Conservation (phyloP, 64 coral and sea anemone genomes). For the Exaiptasia diaphana region DNA sequence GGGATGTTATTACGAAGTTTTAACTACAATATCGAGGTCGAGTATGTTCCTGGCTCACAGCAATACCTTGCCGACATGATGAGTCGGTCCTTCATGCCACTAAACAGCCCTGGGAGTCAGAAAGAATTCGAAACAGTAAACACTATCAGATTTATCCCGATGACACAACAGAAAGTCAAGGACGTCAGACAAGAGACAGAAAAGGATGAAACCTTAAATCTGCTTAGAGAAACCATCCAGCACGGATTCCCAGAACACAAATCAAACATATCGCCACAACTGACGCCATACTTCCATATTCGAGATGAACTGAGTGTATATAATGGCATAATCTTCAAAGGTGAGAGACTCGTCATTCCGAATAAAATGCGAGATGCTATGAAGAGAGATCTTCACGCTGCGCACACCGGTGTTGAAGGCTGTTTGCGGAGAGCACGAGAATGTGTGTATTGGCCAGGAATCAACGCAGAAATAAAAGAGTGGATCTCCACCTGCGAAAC, state of each 20-base stretch:
- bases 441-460: conserved; percentile 26
- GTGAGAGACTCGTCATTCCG: neutral
- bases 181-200: neutral
- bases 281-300: conserved; percentile 15
- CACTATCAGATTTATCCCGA: neutral
- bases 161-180: neutral
- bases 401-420: conserved; percentile 1
- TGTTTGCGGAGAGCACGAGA: conserved; percentile 10
- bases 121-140: conserved; percentile 8
- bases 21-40: neutral
- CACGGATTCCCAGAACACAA: conserved; percentile 8
- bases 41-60: neutral
- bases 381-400: neutral
- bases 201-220: neutral
- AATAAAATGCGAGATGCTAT: neutral
- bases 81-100: neutral
- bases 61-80: neutral
- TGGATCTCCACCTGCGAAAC: conserved; percentile 7
- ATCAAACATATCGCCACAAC: neutral
- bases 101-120: neutral
- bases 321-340: neutral
- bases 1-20: neutral
- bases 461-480: conserved; percentile 19
- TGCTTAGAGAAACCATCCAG: neutral
- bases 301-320: conserved; percentile 16